Evolutionary conservation across 1,140 invertebrate genomes (phyloP).

Genomic region (Apis laboriosa): DNA sequence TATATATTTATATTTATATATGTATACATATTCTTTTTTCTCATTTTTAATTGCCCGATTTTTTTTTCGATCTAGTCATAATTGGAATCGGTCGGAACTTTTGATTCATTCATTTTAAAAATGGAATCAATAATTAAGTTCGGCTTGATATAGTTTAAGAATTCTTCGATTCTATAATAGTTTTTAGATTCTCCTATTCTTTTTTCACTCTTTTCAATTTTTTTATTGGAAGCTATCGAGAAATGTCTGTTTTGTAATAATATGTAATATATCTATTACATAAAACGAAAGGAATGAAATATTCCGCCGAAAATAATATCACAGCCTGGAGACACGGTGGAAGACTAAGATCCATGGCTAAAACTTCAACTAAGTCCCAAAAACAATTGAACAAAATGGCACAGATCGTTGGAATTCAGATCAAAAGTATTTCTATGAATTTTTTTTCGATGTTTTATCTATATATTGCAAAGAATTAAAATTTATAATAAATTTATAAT

Average conservation of each 20-base stretch:
- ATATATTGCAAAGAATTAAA: background rate
- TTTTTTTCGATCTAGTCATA: background rate
- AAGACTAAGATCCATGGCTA: constrained; percentile 53
- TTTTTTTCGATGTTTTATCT: background rate
- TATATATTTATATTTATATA: constrained; percentile 27
- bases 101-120: constrained; percentile 6
- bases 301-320: constrained; percentile 61
- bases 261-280: background rate
- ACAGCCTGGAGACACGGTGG: constrained; percentile 60
- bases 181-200: background rate
- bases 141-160: background rate
- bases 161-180: background rate
- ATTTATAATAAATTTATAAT: background rate
- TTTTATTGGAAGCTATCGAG: constrained; percentile 16
- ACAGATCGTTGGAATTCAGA: background rate
- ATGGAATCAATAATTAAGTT: constrained; percentile 21
- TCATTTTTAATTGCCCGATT: constrained; percentile 22
- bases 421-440: background rate
- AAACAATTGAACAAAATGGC: background rate
- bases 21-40: background rate
- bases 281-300: constrained; percentile 55
- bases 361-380: constrained; percentile 3
- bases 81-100: background rate
- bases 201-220: background rate
- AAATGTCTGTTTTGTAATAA: background rate